Conservation (phyloP, 2,113 vertebrate species). For the Himantopus leucocephalus region DNA sequence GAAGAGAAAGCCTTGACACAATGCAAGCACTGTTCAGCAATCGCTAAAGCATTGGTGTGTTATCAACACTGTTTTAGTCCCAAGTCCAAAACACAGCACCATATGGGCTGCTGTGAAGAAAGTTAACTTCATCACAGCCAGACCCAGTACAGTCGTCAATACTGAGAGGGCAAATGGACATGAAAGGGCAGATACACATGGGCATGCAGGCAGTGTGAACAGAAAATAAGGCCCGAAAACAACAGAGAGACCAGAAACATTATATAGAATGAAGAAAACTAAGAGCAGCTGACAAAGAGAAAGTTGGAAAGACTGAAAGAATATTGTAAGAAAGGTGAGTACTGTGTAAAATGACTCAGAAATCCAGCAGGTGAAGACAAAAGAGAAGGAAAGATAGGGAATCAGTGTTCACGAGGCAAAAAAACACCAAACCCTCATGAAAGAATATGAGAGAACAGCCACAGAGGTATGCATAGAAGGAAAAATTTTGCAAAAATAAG, state of each 20-base stretch:
- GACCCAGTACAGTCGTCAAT: not conserved
- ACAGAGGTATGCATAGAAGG: not conserved
- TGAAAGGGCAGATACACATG: not conserved
- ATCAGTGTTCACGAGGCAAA: not conserved
- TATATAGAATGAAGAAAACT: not conserved
- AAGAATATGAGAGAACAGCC: not conserved
- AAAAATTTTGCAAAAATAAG: not conserved
- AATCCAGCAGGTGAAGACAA: not conserved
- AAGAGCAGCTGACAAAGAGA: not conserved
- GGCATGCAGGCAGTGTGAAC: not conserved
- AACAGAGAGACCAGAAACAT: not conserved
- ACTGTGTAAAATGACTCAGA: not conserved
- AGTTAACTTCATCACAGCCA: not conserved
- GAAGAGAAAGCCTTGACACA: no score
- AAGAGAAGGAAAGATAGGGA: not conserved
- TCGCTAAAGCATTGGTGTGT: no score
- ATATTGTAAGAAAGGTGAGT: not conserved
- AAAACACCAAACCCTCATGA: not conserved
- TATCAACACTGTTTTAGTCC: no score
- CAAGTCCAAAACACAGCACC: no score
- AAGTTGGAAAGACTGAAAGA: not conserved
- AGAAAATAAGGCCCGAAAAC: not conserved
- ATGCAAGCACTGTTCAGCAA: no score
- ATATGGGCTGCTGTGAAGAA: not conserved
- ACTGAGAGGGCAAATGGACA: not conserved